Evolutionary conservation across 2,797 vertebrate genomes (phyloP), one percentile per base, ranked within the genome.

Genomic region (Anomalospiza imberbis): DNA sequence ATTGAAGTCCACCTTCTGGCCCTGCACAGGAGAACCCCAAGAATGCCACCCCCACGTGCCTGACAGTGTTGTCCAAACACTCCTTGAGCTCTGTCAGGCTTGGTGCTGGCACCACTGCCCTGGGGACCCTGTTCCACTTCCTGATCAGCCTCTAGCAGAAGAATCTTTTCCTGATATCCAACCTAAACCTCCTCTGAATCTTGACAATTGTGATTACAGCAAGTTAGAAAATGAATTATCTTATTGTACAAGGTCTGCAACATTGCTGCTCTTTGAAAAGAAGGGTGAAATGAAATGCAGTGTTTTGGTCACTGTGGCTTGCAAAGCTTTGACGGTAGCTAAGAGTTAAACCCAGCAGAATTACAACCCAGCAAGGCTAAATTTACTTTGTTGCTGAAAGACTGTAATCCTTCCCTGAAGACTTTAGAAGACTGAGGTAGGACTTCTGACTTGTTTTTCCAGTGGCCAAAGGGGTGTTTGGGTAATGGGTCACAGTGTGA

Each of bases 11-110:
- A 87, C 6, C 47, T 58, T 19, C 16, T 76, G 47, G 28, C 19
- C 32, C 12, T 60, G 54, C 54, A 13, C 16, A 24, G 28, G 28
- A 67, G 29, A n/a, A 3, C 10, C 28, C 54, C 72, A 60, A 9
- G 29, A 61, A n/a, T 28, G 24, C 16, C 72, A 19, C 4, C 54
- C n/a, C n/a, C 53, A 13, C 4, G n/a, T 38, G n/a, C 20, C 38
- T 45, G 72, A 53, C 4, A 42, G 38, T 1, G 0, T 16, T 67
- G 12, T 22, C n/a, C 53, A 50, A 75, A 10, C 3, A 1, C 21
- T 38, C 7, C 24, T 10, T 47, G 50, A 55, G 7, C 34, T 63
- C 29, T 47, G 15, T 6, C 38, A 53, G 54, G 8, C 38, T 60
- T 45, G n/a, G 28, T n/a, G 42, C 58, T 47, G 29, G 7, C 12